Evolutionary conservation across 2,113 vertebrate genomes (phyloP), one percentile per base, ranked within the genome.

Genomic region (Paramisgurnus dabryanus): DNA sequence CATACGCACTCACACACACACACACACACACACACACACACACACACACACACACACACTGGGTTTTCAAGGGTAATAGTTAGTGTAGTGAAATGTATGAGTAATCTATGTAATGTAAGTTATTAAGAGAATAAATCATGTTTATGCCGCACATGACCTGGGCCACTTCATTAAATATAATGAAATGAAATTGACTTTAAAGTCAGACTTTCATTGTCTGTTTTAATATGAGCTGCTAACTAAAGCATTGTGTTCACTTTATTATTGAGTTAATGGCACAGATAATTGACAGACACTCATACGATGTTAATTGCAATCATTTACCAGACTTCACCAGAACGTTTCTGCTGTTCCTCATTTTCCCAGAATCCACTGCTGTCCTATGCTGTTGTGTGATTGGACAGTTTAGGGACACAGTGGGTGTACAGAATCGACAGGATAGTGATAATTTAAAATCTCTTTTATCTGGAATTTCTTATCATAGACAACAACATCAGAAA

Each of bases 181-280:
- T 92, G 89, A 87, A 90, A 91, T 84, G 86, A 80, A 89, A 90
- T 82, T 88, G 87, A 85, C 88, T 90, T 91, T 87, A 89, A 88
- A 90, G 87, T 86, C 86, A 85, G 90, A 7, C 89, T 90, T 91
- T 88, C 77, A 73, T 80, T 81, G 81, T 85, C 68, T 82, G 81
- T 88, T 85, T 82, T 47, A 67, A 90, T 84, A 84, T 68, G 87
- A 88, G 87, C 89, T 77, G 71, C 85, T 86, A 87, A 87, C 87
- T 86, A 86, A 53, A 80, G 85, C 87, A 87, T 86, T 86, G 78
- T 87, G 84, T 80, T 82, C 89, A 92, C 92, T 91, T 87, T 90
- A 89, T 92, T 91, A 91, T 89, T 80, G 89, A 91, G 92, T 92
- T 94, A 94, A 94, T 94, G 92, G 92, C 87, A 93, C 90, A 92